phyloP scores from a whole-genome alignment of 2,888 invertebrate species.

The Melanotus villosus region DNA sequence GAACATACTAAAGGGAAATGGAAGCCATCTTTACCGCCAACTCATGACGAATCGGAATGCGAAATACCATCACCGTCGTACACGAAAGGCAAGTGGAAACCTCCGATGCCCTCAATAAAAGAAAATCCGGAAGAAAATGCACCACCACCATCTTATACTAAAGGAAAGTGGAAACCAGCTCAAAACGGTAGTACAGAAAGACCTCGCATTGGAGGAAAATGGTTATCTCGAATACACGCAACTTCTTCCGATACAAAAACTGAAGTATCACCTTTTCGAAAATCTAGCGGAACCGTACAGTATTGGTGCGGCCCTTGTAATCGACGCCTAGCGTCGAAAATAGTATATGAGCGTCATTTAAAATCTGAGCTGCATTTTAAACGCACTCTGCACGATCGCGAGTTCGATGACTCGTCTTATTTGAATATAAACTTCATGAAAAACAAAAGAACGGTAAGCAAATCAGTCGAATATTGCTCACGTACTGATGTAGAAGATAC shows the following conservation, averaged over 20 bases:
- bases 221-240: slow-evolving; percentile 15
- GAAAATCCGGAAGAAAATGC: slow-evolving; percentile 61
- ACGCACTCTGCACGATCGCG: slow-evolving; percentile 77
- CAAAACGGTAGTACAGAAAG: slow-evolving; percentile 12
- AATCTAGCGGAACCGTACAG: slow-evolving; percentile 70
- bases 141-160: slow-evolving; percentile 80
- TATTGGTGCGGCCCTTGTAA: slow-evolving; percentile 89
- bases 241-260: slow-evolving; percentile 29
- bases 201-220: background rate
- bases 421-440: slow-evolving; percentile 50
- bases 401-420: slow-evolving; percentile 71
- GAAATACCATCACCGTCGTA: slow-evolving; percentile 69
- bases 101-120: slow-evolving; percentile 52
- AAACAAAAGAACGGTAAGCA: slow-evolving; percentile 48
- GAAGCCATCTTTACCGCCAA: slow-evolving; percentile 63
- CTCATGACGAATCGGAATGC: slow-evolving; percentile 64
- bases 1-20: slow-evolving; percentile 78
- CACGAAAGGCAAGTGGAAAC: slow-evolving; percentile 78
- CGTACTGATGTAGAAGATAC: slow-evolving; percentile 49
- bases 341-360: slow-evolving; percentile 83
- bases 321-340: slow-evolving; percentile 79
- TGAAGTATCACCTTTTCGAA: slow-evolving; percentile 62
- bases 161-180: slow-evolving; percentile 83
- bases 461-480: slow-evolving; percentile 51
- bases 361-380: slow-evolving; percentile 81